phyloP scores from a whole-genome alignment of 2,113 vertebrate species.

The Cheilinus undulatus region DNA sequence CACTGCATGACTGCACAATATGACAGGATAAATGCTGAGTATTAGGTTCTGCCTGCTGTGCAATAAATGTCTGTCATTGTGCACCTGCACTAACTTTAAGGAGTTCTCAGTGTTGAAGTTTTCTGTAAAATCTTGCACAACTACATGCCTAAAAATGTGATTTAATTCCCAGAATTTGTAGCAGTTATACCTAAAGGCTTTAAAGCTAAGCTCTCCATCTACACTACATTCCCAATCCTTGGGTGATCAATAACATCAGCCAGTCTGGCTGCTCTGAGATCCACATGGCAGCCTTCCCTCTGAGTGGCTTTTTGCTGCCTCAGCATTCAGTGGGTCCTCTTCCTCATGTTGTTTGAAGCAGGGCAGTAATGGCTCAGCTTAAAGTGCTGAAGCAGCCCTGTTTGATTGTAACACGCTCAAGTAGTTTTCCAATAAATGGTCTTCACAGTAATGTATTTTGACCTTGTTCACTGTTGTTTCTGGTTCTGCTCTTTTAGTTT shows the following conservation, averaged over 20 bases:
- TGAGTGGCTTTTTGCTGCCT: conserved; percentile 59
- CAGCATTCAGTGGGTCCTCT: conserved; percentile 41
- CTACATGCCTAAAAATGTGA: background rate
- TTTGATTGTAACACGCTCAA: background rate
- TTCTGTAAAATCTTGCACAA: background rate
- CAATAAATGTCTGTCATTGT: background rate
- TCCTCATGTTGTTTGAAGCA: conserved; percentile 11
- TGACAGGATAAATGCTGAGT: background rate
- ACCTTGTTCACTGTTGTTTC: background rate
- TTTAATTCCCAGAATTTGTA: background rate
- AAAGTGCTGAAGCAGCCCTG: conserved; percentile 55
- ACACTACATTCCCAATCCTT: background rate
- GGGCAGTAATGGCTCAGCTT: conserved; percentile 34
- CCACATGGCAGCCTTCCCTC: conserved; percentile 12
- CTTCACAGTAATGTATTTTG: background rate
- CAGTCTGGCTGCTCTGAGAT: conserved; percentile 11
- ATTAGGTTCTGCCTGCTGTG: conserved; percentile 1
- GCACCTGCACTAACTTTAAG: background rate
- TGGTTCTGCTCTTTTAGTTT: background rate
- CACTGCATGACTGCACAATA: conserved; percentile 17
- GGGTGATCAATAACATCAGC: conserved; percentile 35
- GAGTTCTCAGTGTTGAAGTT: background rate
- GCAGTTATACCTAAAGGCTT: background rate
- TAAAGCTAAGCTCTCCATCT: background rate
- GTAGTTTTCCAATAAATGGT: conserved; percentile 6